Percentiles rank a stretch among this genome's conserved stretches.
phyloP scores from a whole-genome alignment of 2,113 vertebrate genomes.

The Tupaia chinensis region DNA sequence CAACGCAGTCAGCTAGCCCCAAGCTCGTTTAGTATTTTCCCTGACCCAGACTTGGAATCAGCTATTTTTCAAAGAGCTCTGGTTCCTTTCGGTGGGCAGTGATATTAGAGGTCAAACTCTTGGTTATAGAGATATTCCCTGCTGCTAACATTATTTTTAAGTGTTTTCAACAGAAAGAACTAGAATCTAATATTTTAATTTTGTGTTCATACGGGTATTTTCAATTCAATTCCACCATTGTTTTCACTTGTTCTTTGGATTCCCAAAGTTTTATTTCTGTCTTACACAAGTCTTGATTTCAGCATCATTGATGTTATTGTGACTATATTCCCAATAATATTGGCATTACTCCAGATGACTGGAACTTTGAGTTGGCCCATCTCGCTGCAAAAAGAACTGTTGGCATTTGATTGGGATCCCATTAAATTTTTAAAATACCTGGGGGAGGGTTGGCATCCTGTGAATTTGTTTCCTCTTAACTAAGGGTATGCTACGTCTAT shows the following conservation, averaged over 20 bases:
- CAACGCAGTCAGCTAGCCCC: not conserved
- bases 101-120: not conserved
- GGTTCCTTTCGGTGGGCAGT: not conserved
- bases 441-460: not conserved
- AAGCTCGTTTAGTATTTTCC: not conserved
- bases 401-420: not conserved
- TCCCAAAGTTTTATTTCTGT: not conserved
- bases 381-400: not conserved
- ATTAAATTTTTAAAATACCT: not conserved
- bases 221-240: not conserved
- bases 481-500: not conserved
- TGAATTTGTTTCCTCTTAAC: not conserved
- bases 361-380: not conserved
- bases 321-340: not conserved
- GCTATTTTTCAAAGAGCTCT: not conserved
- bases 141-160: not conserved
- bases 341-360: not conserved
- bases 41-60: not conserved
- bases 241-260: not conserved
- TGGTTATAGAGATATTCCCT: not conserved
- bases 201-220: not conserved
- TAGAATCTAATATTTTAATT: not conserved
- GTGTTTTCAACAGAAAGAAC: not conserved
- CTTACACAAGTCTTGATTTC: conserved; percentile 30
- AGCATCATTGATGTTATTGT: not conserved